These are phyloP conservation scores for Manacus vitellinus DNA, from an alignment of 2,113 vertebrate species.

Conservation along the genomic window DNA sequence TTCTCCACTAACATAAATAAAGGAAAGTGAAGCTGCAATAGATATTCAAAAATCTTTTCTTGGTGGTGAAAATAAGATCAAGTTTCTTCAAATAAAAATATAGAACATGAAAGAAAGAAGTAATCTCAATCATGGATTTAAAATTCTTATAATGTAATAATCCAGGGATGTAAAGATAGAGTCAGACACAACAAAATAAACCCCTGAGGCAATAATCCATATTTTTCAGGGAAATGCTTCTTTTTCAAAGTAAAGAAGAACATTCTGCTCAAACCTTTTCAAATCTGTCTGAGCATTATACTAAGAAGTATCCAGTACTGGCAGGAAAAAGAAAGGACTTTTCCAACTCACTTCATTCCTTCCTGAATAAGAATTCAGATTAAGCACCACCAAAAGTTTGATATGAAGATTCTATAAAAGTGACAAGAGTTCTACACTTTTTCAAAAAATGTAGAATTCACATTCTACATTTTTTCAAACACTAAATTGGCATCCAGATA, in stretches of 20 bases:
- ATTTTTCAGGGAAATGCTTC: not conserved
- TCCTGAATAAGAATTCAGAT: not conserved
- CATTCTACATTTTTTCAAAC: not conserved
- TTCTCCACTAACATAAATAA: not conserved
- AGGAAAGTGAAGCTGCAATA: not conserved
- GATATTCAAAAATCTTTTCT: not conserved
- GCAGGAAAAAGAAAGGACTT: not conserved
- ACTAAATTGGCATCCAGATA: not conserved
- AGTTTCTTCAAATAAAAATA: not conserved
- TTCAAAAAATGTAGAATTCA: not conserved
- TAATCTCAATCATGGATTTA: not conserved
- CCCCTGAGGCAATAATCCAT: not conserved
- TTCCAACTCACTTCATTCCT: not conserved
- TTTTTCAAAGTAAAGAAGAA: not conserved
- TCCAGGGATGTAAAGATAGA: not conserved
- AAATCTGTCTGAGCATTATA: not conserved
- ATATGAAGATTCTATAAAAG: not conserved
- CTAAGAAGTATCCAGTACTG: not conserved
- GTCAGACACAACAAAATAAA: not conserved
- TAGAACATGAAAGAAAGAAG: not conserved
- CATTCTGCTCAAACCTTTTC: not conserved
- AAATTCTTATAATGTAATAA: not conserved
- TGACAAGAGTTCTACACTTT: not conserved
- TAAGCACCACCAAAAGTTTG: not conserved
- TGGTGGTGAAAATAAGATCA: not conserved